Percentiles rank a stretch among this genome's conserved stretches.
Evolutionary conservation across 64 coral and sea anemone genomes (phyloP).

Genomic region (Stichodactyla helianthus): DNA sequence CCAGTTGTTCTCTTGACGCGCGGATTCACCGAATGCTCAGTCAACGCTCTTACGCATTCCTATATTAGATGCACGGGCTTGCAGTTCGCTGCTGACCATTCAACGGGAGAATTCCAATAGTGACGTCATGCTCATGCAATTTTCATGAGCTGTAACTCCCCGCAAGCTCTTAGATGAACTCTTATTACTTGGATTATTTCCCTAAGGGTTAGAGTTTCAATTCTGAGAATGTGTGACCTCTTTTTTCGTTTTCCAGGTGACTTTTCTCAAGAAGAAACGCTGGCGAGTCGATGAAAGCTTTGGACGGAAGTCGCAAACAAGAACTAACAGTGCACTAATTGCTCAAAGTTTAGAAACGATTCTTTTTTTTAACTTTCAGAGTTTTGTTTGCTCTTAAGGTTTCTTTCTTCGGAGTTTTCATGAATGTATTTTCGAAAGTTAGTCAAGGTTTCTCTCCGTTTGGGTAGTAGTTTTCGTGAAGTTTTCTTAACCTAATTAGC

Average conservation of each 20-base stretch:
- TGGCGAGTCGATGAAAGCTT: neutral
- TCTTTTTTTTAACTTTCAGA: neutral
- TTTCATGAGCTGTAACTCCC: constrained; percentile 45
- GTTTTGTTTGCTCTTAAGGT: neutral
- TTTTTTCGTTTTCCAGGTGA: neutral
- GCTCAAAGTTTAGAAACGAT: neutral
- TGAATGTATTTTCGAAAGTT: neutral
- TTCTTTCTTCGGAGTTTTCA: neutral
- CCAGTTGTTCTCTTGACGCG: constrained; percentile 18
- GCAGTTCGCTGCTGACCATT: constrained; percentile 60
- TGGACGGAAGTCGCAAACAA: neutral
- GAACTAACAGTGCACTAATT: neutral
- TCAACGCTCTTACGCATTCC: constrained; percentile 20
- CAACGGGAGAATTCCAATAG: constrained; percentile 68
- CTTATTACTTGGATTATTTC: neutral
- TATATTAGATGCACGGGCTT: constrained; percentile 32
- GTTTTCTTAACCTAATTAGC: neutral
- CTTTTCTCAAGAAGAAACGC: neutral
- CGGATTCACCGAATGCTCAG: constrained; percentile 53
- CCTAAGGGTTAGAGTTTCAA: neutral
- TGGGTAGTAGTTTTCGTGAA: neutral
- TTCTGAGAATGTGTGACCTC: neutral
- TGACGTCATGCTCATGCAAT: constrained; percentile 61
- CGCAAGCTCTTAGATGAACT: constrained; percentile 1
- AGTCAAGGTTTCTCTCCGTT: neutral